A percentile compares a stretch with the other conserved stretches of the same genome.
Conservation (phyloP, 2,113 vertebrate genomes). For the Leucopsar rothschildi region DNA sequence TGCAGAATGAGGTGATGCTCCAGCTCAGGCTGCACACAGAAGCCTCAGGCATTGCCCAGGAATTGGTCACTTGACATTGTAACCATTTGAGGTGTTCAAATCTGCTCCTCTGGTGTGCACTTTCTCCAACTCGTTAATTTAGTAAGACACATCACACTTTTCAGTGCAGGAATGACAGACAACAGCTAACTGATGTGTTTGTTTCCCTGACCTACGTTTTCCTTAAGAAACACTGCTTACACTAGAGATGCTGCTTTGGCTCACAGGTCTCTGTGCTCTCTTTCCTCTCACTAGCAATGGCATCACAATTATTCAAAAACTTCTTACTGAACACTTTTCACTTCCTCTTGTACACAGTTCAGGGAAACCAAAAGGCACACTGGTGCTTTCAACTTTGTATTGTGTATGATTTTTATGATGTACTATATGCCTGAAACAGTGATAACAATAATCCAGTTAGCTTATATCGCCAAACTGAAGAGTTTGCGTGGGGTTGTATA, state of each 20-base stretch:
- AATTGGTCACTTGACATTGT: background rate
- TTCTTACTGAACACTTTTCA: background rate
- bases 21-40: background rate
- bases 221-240: background rate
- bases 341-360: background rate
- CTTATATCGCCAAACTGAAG: background rate
- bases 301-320: background rate
- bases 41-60: background rate
- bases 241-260: background rate
- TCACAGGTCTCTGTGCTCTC: background rate
- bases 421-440: constrained; percentile 37
- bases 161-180: background rate
- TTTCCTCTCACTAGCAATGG: background rate
- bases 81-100: background rate
- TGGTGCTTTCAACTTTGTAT: background rate
- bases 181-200: constrained; percentile 19
- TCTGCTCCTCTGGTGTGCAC: background rate
- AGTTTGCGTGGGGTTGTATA: constrained; percentile 30
- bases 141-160: background rate
- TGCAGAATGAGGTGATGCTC: constrained; percentile 34
- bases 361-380: background rate
- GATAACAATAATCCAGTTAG: background rate
- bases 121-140: constrained; percentile 1
- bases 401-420: constrained; percentile 26
- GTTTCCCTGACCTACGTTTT: background rate